Percentiles rank a stretch among this genome's conserved stretches.
Conservation (phyloP, 2,113 vertebrate genomes). For the Eptesicus fuscus region DNA sequence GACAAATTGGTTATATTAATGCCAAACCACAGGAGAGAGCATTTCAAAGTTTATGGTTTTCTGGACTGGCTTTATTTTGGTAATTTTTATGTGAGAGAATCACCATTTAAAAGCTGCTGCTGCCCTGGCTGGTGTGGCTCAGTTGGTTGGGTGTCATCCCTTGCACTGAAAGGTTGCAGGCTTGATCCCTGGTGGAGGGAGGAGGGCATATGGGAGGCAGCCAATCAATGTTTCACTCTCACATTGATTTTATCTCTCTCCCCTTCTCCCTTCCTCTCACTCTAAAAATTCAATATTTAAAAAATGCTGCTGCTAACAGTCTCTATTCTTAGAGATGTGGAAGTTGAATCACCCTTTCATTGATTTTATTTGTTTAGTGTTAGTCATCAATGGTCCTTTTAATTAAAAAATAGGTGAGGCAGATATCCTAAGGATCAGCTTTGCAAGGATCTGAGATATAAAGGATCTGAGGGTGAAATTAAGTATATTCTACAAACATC, state of each 20-base stretch:
- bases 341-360: background rate
- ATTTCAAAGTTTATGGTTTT: constrained; percentile 8
- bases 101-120: background rate
- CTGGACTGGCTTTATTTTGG: background rate
- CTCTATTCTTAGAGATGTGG: background rate
- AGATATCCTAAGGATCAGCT: background rate
- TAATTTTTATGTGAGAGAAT: background rate
- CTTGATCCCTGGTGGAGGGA: background rate
- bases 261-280: background rate
- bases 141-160: background rate
- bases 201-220: background rate
- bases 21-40: background rate
- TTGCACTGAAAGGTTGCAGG: background rate
- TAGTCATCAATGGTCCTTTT: background rate
- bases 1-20: background rate
- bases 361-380: background rate
- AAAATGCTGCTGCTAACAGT: background rate
- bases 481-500: background rate
- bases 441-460: background rate
- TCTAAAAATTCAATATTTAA: background rate
- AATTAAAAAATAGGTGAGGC: background rate
- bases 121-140: background rate
- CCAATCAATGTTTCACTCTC: background rate
- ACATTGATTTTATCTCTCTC: background rate
- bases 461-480: background rate